phyloP scores from a whole-genome alignment of 2,113 vertebrate genomes.

The Oncorhynchus clarkii region DNA sequence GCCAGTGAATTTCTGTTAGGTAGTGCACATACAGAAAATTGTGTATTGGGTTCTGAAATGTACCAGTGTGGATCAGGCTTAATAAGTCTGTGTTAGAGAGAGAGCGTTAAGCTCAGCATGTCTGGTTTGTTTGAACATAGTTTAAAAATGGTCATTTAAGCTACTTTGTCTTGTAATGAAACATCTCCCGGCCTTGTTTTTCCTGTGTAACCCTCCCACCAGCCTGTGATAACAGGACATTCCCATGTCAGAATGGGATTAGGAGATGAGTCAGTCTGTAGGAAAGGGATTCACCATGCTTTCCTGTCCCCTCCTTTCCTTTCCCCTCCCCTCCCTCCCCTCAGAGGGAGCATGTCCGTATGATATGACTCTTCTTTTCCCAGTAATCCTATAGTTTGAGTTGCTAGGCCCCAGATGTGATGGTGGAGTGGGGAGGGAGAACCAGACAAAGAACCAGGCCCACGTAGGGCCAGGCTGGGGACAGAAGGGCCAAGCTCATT shows the following conservation, averaged over 20 bases:
- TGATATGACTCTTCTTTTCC: background rate
- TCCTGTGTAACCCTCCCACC: background rate
- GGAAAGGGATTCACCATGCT: background rate
- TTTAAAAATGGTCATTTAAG: background rate
- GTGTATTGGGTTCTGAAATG: background rate
- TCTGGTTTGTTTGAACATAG: background rate
- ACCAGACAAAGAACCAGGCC: background rate
- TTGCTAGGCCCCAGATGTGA: conserved; percentile 2
- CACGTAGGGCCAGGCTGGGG: background rate
- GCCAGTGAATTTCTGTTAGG: background rate
- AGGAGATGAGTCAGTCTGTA: conserved; percentile 18
- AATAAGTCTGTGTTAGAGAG: background rate
- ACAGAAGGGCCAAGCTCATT: conserved; percentile 46
- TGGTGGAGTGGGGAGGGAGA: background rate
- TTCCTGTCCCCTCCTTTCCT: background rate
- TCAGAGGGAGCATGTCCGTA: background rate
- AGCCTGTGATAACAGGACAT: conserved; percentile 23
- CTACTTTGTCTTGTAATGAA: conserved; percentile 17
- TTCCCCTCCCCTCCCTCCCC: background rate
- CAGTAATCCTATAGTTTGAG: background rate
- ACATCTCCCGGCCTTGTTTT: background rate
- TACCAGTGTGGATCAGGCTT: background rate
- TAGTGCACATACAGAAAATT: background rate
- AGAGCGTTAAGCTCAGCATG: background rate
- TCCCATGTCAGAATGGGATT: conserved; percentile 39